These are phyloP conservation scores for Chrysocyon brachyurus DNA, from an alignment of 2,797 vertebrate species.

Conservation along the genomic window DNA sequence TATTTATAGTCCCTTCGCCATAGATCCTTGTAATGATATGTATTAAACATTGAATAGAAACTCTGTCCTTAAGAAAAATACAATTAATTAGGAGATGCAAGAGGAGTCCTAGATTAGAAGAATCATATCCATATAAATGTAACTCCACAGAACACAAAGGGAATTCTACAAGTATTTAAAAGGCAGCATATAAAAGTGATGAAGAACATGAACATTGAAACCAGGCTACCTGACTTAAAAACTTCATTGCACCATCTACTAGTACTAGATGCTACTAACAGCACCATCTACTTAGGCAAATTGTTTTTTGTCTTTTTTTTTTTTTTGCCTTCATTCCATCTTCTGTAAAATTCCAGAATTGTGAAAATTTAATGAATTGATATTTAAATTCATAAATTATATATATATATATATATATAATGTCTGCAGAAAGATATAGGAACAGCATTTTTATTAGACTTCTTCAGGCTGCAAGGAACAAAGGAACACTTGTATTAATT, in stretches of 20 bases:
- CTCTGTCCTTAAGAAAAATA: constrained; percentile 5
- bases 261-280: neutral
- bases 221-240: neutral
- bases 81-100: neutral
- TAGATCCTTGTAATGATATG: neutral
- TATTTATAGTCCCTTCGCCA: neutral
- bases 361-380: neutral
- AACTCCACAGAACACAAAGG: neutral
- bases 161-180: constrained; percentile 3
- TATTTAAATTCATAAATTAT: neutral
- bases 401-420: neutral
- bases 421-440: constrained; percentile 1
- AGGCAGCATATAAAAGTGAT: neutral
- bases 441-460: neutral
- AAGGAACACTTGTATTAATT: constrained; percentile 7
- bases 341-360: neutral
- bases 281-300: too few relatives aligned
- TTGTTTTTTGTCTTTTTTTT: neutral
- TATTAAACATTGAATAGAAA: neutral
- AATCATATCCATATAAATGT: neutral
- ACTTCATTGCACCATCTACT: neutral
- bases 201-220: neutral
- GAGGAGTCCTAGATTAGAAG: neutral
- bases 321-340: neutral
- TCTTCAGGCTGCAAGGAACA: neutral